These are phyloP conservation scores for Protomyctophum bolini DNA, from an alignment of 2,113 vertebrate genomes.

Conservation along the genomic window DNA sequence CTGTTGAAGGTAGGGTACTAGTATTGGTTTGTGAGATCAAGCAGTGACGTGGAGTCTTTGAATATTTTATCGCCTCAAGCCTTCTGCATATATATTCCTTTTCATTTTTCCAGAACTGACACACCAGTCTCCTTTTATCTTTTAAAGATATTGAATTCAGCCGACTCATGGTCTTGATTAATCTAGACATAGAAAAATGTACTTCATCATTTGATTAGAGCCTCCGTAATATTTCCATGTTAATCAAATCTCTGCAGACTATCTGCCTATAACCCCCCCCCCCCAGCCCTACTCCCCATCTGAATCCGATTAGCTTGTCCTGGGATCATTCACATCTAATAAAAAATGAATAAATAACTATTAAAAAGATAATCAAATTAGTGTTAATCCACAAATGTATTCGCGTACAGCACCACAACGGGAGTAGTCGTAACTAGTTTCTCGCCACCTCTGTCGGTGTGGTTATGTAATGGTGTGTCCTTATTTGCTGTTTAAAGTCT, in stretches of 20 bases:
- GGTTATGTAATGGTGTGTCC: background rate
- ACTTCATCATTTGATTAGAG: slow-evolving; percentile 63
- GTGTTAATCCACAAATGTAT: background rate
- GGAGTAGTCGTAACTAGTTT: background rate
- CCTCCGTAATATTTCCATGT: slow-evolving; percentile 49
- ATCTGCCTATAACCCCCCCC: background rate
- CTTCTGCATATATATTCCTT: slow-evolving; percentile 23
- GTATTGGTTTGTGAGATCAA: background rate
- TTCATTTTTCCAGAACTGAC: slow-evolving; percentile 9
- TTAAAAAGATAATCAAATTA: too few relatives aligned
- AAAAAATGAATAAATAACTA: too few relatives aligned
- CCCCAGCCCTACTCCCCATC: slow-evolving; percentile 17
- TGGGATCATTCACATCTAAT: background rate
- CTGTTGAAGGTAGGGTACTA: slow-evolving; percentile 16
- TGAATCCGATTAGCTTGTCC: slow-evolving; percentile 30
- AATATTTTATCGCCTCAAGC: background rate
- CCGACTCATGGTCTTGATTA: slow-evolving; percentile 57
- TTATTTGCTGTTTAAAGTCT: background rate
- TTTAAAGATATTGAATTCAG: slow-evolving; percentile 43
- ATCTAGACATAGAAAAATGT: slow-evolving; percentile 50
- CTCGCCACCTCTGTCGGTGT: slow-evolving; percentile 1
- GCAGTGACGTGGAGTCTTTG: background rate
- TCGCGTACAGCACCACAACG: background rate
- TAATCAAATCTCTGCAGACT: slow-evolving; percentile 55
- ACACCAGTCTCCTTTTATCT: slow-evolving; percentile 47